These are phyloP conservation scores for Dasypolia templi DNA, from an alignment of 2,888 invertebrate genomes.

Conservation along the genomic window DNA sequence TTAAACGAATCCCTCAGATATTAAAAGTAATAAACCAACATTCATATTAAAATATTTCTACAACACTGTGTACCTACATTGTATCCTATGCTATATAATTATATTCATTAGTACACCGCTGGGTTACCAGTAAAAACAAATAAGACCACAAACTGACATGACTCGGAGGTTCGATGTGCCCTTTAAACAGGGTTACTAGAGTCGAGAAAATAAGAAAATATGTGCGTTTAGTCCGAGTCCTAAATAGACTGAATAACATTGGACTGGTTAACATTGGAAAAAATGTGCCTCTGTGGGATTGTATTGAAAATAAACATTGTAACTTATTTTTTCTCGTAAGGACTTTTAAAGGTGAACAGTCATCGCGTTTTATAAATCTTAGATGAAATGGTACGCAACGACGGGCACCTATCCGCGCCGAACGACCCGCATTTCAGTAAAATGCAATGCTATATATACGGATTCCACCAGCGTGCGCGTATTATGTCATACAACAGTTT, in stretches of 20 bases:
- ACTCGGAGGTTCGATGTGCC: conserved; percentile 64
- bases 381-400: no score
- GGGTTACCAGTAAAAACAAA: conserved; percentile 65
- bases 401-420: no score
- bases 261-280: conserved; percentile 29
- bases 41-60: conserved; percentile 28
- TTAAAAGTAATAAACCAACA: conserved; percentile 23
- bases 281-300: conserved; percentile 14
- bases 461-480: no score
- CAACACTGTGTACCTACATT: conserved; percentile 19
- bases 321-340: no score
- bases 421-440: no score
- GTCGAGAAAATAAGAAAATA: conserved; percentile 52
- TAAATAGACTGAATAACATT: conserved; percentile 43
- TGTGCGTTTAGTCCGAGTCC: conserved; percentile 28
- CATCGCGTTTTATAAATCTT: no score
- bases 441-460: no score
- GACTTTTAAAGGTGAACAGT: no score
- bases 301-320: conserved; percentile 20
- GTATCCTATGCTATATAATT: conserved; percentile 38
- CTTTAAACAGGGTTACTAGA: conserved; percentile 62
- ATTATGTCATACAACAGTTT: no score
- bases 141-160: conserved; percentile 68
- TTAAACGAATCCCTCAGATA: conserved; percentile 18
- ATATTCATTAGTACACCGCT: conserved; percentile 51